These are phyloP conservation scores for Dryobotodes eremita DNA, from an alignment of 2,888 invertebrate genomes.

Conservation along the genomic window DNA sequence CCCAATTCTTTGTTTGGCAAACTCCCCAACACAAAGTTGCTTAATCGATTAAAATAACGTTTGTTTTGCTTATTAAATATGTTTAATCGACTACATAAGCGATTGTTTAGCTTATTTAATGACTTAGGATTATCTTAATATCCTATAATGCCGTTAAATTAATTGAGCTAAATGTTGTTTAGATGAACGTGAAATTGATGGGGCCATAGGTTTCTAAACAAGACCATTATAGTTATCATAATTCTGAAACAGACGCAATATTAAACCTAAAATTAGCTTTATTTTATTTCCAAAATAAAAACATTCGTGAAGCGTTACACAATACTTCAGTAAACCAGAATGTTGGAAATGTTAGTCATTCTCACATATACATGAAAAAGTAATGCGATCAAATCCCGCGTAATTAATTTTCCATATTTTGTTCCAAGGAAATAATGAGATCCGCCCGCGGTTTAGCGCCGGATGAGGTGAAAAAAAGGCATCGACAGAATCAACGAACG, in stretches of 20 bases:
- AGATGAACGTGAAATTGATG: constrained; percentile 47
- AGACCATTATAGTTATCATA: constrained; percentile 50
- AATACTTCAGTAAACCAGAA: constrained; percentile 26
- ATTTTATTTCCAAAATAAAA: constrained; percentile 39
- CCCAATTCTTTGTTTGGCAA: constrained; percentile 70
- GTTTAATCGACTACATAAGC: constrained; percentile 58
- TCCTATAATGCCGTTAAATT: constrained; percentile 55
- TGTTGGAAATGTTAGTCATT: constrained; percentile 22
- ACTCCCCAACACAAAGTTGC: constrained; percentile 68
- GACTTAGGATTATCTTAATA: constrained; percentile 55
- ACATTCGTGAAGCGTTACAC: constrained; percentile 6
- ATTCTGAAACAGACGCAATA: constrained; percentile 42
- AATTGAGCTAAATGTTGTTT: constrained; percentile 55
- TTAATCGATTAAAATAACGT: constrained; percentile 62
- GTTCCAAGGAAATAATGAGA: constrained; percentile 83
- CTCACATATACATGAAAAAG: constrained; percentile 61
- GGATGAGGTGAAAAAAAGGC: constrained; percentile 80
- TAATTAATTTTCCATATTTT: constrained; percentile 86
- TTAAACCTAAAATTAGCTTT: constrained; percentile 28
- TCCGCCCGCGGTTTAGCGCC: constrained; percentile 76
- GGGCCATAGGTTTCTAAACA: constrained; percentile 47
- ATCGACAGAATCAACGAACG: constrained; percentile 78
- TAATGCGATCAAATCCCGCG: constrained; percentile 76
- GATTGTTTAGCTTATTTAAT: constrained; percentile 61
- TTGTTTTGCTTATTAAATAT: constrained; percentile 67